These are phyloP conservation scores for Kradibia gibbosae DNA, from an alignment of 1,140 invertebrate genomes.

Conservation along the genomic window DNA sequence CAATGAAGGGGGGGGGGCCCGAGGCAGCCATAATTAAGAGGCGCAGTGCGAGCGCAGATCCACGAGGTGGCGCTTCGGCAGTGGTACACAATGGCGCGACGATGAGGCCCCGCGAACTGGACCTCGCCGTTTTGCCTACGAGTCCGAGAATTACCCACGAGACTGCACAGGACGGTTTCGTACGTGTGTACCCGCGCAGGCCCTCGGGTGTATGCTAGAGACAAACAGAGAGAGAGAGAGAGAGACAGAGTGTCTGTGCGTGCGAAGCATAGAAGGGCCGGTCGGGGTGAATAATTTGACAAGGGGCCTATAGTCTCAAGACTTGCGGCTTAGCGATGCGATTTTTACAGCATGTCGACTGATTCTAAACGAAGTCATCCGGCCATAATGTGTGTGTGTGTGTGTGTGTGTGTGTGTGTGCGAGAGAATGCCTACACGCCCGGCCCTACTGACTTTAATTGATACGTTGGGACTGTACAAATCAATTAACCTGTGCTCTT, in stretches of 20 bases:
- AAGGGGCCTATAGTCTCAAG: slow-evolving; percentile 46
- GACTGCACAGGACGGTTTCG: no score
- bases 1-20: slow-evolving; percentile 52
- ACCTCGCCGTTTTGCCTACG: no score
- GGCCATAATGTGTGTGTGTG: not conserved
- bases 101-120: not conserved
- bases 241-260: slow-evolving; percentile 24
- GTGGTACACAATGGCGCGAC: not conserved
- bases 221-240: no score
- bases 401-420: not conserved
- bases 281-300: no score
- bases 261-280: no score
- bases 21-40: slow-evolving; percentile 71
- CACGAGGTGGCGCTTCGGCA: slow-evolving; percentile 67
- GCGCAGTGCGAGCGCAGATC: not conserved
- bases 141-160: no score
- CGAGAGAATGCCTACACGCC: not conserved
- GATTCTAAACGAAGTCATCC: slow-evolving; percentile 16
- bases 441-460: slow-evolving; percentile 45
- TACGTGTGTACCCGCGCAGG: no score
- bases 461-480: slow-evolving; percentile 51
- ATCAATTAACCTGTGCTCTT: slow-evolving; percentile 44
- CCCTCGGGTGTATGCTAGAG: no score
- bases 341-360: slow-evolving; percentile 52
- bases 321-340: slow-evolving; percentile 27